Evolutionary conservation across 2,113 vertebrate genomes (phyloP).

Genomic region (Tympanuchus pallidicinctus): DNA sequence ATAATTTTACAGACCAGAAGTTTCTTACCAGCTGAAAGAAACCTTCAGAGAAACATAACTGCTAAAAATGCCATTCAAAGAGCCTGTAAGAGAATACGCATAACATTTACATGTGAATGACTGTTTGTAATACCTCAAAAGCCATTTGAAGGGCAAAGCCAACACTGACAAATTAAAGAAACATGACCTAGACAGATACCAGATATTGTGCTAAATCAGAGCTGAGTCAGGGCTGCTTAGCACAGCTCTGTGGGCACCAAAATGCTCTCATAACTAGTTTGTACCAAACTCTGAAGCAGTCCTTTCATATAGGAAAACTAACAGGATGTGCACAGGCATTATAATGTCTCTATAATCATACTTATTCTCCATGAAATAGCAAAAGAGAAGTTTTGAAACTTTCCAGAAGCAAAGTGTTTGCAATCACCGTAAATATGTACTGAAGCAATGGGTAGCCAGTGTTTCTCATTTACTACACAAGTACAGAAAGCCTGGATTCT

Average conservation of each 20-base stretch:
- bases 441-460: background rate
- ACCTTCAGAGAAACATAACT: background rate
- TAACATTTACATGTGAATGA: background rate
- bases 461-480: background rate
- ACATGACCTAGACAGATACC: background rate
- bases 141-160: background rate
- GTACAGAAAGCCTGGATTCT: background rate
- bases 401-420: background rate
- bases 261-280: background rate
- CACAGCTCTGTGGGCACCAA: background rate
- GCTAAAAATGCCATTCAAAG: background rate
- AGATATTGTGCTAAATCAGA: background rate
- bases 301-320: background rate
- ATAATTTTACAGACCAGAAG: background rate
- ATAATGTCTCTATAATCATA: background rate
- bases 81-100: background rate
- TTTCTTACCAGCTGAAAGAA: background rate
- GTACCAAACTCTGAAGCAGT: background rate
- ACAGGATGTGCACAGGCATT: background rate
- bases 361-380: background rate
- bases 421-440: background rate
- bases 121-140: background rate
- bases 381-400: background rate
- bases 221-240: background rate
- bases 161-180: background rate